Evolutionary conservation across 2,888 invertebrate species (phyloP), one percentile per base, ranked within the genome.

Genomic region (Rhamnusium bicolor): DNA sequence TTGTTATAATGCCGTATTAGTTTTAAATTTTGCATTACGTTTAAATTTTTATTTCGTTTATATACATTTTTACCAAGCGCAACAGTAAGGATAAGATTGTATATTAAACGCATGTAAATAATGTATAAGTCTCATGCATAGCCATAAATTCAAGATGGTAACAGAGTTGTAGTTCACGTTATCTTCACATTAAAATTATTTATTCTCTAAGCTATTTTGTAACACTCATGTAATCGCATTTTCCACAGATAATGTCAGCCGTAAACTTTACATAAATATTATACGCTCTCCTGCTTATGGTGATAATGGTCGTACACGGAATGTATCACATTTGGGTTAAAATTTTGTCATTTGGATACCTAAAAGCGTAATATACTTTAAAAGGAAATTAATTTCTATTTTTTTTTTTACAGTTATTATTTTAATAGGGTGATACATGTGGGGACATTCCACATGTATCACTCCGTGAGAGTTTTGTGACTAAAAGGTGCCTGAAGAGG

Each of bases 131-230:
- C 7, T 58, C 27, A 27, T 49, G 27, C 16, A 27, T 16, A 27
- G 49, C 18, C 51, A 65, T 51, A 49, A 65, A 51, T 29, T 53
- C 51, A 47, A 65, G 51, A 24, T 24, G 27, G 14, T 51, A 40
- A 40, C 40, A 40, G 40, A 40, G 27, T 65, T 24, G 27, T 65
- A 65, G 53, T 53, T 58, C 14, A 32, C 29, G 58, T 58, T 58
- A 58, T 58, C 58, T 58, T 58, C 32, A 58, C 58, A 58, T 58
- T 58, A 58, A 58, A 32, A 58, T 58, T 58, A 54, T 54, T 58
- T 24, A 53, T 58, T 32, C 58, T 58, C 29, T 16, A 16, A 29
- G 58, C 58, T 29, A 58, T 29, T 32, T 58, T 58, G 58, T 58
- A 58, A 58, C 32, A 32, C 18, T 58, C 32, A 18, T 58, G 32